phyloP scores from a whole-genome alignment of 2,797 vertebrate genomes.

The Eptatretus atami region DNA sequence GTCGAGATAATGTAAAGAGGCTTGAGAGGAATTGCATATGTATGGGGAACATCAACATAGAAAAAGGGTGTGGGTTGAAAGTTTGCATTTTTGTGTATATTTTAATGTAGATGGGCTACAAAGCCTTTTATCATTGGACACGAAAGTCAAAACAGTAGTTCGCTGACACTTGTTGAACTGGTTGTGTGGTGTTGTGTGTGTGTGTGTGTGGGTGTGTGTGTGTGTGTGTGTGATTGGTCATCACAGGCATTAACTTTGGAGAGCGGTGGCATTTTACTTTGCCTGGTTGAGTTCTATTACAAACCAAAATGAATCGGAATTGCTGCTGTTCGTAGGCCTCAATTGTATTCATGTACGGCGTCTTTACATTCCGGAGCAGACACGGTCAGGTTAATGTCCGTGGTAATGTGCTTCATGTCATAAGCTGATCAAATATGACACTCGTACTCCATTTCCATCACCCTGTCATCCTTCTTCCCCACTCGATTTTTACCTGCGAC shows the following conservation, averaged over 20 bases:
- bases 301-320: neutral
- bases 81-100: too few species aligned
- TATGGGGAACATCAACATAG: too few species aligned
- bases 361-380: neutral
- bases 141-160: too few species aligned
- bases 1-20: too few species aligned
- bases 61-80: too few species aligned
- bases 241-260: neutral
- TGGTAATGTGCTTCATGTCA: neutral
- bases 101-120: too few species aligned
- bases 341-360: neutral
- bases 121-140: too few species aligned
- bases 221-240: neutral
- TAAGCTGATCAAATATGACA: too few species aligned
- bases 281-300: neutral
- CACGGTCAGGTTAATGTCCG: neutral
- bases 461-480: too few species aligned
- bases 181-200: neutral
- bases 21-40: too few species aligned
- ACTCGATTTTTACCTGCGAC: too few species aligned
- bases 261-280: constrained; percentile 3
- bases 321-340: neutral
- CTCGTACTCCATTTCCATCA: too few species aligned
- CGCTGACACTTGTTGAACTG: neutral
- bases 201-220: neutral